These are phyloP conservation scores for Brachionus rubens DNA, from an alignment of 1,140 invertebrate species.

Conservation along the genomic window DNA sequence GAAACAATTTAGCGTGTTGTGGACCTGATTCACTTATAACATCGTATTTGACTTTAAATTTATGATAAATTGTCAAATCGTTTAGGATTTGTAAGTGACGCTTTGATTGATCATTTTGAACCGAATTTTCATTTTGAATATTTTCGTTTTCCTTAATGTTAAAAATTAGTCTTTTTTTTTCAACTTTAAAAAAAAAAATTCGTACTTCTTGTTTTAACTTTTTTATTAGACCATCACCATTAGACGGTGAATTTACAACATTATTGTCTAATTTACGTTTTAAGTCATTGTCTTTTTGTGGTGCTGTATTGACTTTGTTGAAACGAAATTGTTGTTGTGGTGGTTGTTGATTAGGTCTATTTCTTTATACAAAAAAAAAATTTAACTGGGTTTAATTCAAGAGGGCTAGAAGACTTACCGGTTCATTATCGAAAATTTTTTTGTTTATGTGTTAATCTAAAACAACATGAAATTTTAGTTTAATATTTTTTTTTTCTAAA, in stretches of 20 bases:
- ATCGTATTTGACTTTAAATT: constrained; percentile 18
- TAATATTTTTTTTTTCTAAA: too few species aligned
- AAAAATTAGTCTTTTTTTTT: too few species aligned
- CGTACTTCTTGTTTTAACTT: too few species aligned
- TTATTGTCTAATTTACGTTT: too few species aligned
- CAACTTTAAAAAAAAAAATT: too few species aligned
- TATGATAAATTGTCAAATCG: background rate
- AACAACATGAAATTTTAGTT: too few species aligned
- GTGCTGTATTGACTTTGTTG: constrained; percentile 12
- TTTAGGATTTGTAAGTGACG: background rate
- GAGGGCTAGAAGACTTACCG: too few species aligned
- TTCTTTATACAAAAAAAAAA: background rate
- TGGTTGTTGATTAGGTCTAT: background rate
- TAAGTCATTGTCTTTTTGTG: background rate
- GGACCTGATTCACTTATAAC: constrained; percentile 10
- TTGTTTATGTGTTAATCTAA: too few species aligned
- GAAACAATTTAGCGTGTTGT: constrained; percentile 14
- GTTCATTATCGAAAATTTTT: too few species aligned
- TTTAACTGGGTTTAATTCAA: too few species aligned
- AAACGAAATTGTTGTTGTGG: constrained; percentile 12
- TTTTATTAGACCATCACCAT: too few species aligned
- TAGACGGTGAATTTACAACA: too few species aligned
- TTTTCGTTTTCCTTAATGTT: constrained; percentile 4
- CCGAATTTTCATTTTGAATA: background rate
- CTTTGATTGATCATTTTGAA: background rate